These are phyloP conservation scores for Balanococcus diminutus DNA, from an alignment of 2,888 invertebrate species.

Conservation along the genomic window DNA sequence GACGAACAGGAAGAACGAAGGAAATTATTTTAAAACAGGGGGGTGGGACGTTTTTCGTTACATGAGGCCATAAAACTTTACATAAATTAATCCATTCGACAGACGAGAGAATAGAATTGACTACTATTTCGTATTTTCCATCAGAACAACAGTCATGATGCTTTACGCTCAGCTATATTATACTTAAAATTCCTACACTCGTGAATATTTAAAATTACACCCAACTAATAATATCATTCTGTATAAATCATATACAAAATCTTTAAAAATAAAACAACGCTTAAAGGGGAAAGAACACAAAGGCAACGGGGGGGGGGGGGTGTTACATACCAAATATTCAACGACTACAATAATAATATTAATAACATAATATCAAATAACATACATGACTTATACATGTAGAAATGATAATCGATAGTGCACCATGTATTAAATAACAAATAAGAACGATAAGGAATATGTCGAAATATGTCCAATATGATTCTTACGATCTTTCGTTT, in stretches of 20 bases:
- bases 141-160: no score
- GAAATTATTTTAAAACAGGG: background rate
- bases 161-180: no score
- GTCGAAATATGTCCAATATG: no score
- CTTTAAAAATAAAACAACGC: background rate
- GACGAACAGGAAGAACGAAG: background rate
- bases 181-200: background rate
- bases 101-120: no score
- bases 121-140: no score
- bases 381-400: conserved; percentile 17
- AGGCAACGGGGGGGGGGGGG: background rate
- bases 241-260: background rate
- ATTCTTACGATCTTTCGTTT: conserved; percentile 42
- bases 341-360: background rate
- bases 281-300: background rate
- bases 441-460: no score
- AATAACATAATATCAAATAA: background rate
- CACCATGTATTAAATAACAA: background rate
- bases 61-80: background rate
- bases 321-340: background rate
- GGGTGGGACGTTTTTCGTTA: background rate
- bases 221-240: background rate
- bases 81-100: background rate
- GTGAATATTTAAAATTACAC: background rate
- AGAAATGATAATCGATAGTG: background rate